phyloP scores from a whole-genome alignment of 2,888 invertebrate genomes.

The Xestia c-nigrum region DNA sequence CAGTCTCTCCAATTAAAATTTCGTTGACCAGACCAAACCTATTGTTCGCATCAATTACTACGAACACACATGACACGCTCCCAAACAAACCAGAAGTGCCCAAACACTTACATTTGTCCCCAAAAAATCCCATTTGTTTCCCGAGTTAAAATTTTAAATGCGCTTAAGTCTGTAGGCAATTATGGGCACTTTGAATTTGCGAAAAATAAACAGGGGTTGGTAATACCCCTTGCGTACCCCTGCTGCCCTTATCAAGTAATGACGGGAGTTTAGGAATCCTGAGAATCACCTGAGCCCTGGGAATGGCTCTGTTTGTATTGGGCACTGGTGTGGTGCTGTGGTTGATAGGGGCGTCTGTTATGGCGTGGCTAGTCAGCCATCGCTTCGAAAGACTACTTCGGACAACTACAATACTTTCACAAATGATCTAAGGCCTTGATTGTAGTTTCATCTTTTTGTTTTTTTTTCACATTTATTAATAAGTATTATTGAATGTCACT shows the following conservation, averaged over 20 bases:
- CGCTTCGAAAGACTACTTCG: not conserved
- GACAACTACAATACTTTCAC: not conserved
- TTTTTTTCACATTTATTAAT: not conserved
- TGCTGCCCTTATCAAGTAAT: conserved; percentile 82
- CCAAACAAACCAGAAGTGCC: conserved; percentile 44
- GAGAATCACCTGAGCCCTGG: conserved; percentile 81
- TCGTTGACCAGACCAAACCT: not conserved
- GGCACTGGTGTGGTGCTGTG: not conserved
- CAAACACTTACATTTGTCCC: conserved; percentile 55
- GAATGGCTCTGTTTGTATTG: conserved; percentile 51
- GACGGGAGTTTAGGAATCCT: conserved; percentile 81
- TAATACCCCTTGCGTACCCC: conserved; percentile 64
- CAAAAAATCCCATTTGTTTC: conserved; percentile 67
- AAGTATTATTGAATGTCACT: not conserved
- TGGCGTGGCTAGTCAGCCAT: not conserved
- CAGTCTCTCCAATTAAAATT: not conserved
- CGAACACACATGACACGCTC: conserved; percentile 11
- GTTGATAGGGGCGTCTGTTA: not conserved
- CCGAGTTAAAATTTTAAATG: conserved; percentile 75
- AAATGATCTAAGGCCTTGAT: not conserved
- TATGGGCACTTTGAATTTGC: conserved; percentile 78
- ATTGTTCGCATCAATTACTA: conserved; percentile 1
- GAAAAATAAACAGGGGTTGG: conserved; percentile 81
- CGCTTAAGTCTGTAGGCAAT: conserved; percentile 80
- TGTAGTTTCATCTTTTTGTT: not conserved